Base-by-base conservation (phyloP, 1,140 invertebrate genomes). In the Aphaenogaster ashmeadi region DNA sequence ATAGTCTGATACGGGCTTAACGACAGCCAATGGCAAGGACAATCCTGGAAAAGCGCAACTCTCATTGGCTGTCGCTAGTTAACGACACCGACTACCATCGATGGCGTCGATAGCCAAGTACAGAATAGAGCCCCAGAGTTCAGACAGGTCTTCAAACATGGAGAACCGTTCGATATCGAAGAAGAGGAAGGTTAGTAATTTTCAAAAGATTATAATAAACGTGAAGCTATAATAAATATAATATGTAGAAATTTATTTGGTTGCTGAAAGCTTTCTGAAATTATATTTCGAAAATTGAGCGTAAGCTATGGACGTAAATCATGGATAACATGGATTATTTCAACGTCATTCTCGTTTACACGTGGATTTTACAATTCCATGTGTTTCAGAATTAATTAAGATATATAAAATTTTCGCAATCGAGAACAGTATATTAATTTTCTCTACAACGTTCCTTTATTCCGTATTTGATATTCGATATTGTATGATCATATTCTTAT, bases 131-230 rank as follows among this genome's bases (percentile, higher is more conserved):
- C 0, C 27, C 27, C 27, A 27, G 0, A 27, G 27, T 27, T 27
- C 27, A 27, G 27, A 27, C 27, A 27, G 27, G 27, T 27, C 27
- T 27, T 27, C 27, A 27, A 94, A 92, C 89, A 95, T 95, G 95
- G 94, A 94, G 41, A 90, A 80, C 41, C 92, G 94, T 78, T 93
- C 94, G 7, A 95, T 95, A 56, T 95, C 95, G 8, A 95, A 95
- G 86, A 95, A 95, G 41, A 91, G 94, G 52, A 95, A 95, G 94
- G 95, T 95, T 93, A 86, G 92, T 94, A 4, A 78, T 81, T 90
- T 90, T 89, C 50, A 36, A 77, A 38, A 38, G 67, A 71, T 88
- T 80, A 36, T 52, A 11, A 75, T n/a, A 44, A 69, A 18, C 27
- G 27, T 27, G 38, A 38, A 71, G 71, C 87, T 80, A 36, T 52